These are phyloP conservation scores for Globodera rostochiensis DNA, from an alignment of 1,140 invertebrate genomes.

Conservation along the genomic window DNA sequence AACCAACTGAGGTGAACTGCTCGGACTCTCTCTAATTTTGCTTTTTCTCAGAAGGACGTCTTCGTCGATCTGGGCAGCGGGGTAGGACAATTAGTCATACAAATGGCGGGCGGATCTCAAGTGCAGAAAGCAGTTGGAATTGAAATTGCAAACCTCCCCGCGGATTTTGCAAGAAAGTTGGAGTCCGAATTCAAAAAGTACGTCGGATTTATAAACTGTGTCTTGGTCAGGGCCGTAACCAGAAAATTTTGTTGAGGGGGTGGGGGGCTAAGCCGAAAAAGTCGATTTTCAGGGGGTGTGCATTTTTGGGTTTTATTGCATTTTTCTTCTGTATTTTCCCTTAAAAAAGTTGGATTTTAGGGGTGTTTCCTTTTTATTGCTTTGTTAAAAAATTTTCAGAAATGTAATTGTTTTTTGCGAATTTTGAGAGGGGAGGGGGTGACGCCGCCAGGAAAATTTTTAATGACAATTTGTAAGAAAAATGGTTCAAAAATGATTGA, in stretches of 20 bases:
- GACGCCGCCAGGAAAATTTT: no score
- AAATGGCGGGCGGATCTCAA: constrained; percentile 56
- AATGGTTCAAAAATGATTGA: no score
- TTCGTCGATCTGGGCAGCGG: constrained; percentile 62
- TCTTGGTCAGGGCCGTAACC: background rate
- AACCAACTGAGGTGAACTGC: constrained; percentile 20
- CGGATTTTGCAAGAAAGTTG: constrained; percentile 54
- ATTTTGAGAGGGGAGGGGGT: no score
- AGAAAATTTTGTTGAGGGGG: background rate
- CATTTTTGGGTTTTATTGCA: no score
- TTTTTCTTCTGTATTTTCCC: no score
- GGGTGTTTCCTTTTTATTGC: no score
- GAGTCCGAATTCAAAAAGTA: constrained; percentile 56
- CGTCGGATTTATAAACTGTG: constrained; percentile 2
- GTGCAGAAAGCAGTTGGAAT: constrained; percentile 59
- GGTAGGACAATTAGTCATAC: constrained; percentile 59
- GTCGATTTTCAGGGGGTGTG: no score
- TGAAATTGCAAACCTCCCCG: constrained; percentile 56
- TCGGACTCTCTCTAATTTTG: background rate
- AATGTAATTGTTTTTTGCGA: no score
- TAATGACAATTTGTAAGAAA: no score
- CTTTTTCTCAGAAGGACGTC: constrained; percentile 46
- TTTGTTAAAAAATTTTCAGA: no score
- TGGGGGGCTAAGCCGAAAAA: no score
- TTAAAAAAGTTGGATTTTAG: no score